Percentiles rank a stretch among this genome's conserved stretches.
Evolutionary conservation across 2,113 vertebrate species (phyloP).

Genomic region (Eonycteris spelaea): DNA sequence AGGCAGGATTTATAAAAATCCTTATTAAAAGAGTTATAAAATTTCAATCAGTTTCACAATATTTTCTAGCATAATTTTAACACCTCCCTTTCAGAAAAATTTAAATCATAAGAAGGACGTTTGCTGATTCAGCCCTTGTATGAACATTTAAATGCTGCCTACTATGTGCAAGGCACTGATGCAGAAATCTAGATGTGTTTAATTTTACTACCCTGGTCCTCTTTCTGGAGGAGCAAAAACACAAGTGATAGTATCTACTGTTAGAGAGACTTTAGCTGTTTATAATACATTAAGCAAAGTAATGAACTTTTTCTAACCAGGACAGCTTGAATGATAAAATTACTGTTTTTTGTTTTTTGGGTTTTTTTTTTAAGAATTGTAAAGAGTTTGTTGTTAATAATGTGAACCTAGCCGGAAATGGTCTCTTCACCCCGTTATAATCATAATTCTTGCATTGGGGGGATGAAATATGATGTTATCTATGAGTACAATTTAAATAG

Average conservation of each 20-base stretch:
- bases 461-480: not conserved
- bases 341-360: not conserved
- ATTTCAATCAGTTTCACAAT: not conserved
- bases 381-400: conserved; percentile 38
- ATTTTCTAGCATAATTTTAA: not conserved
- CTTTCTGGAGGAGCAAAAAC: not conserved
- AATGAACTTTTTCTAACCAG: not conserved
- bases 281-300: not conserved
- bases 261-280: not conserved
- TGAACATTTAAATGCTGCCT: not conserved
- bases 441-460: conserved; percentile 40
- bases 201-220: not conserved
- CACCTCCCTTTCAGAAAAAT: not conserved
- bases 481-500: conserved; percentile 40
- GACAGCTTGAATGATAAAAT: not conserved
- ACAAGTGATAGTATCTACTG: not conserved
- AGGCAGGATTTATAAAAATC: too few species aligned
- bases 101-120: not conserved
- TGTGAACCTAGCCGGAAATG: conserved; percentile 24
- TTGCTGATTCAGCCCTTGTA: not conserved
- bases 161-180: not conserved
- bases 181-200: not conserved
- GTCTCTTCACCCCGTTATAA: conserved; percentile 10
- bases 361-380: not conserved
- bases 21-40: too few species aligned